A percentile compares a stretch with the other conserved stretches of the same genome.
phyloP scores from a whole-genome alignment of 2,113 vertebrate species.

The Saiga tatarica region DNA sequence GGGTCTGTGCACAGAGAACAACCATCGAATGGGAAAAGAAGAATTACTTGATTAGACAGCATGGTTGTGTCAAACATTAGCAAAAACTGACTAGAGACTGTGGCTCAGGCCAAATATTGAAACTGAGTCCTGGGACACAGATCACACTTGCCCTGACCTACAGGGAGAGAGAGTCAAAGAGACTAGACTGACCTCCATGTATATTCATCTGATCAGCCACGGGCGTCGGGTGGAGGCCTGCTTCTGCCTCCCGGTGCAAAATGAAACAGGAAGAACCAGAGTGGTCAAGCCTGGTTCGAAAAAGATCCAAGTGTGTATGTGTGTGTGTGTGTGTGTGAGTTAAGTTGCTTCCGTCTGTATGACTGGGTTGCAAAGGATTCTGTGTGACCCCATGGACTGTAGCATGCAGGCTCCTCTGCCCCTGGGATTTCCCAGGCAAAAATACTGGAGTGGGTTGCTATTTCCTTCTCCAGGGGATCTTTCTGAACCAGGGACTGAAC shows the following conservation, averaged over 20 bases:
- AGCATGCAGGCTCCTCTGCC: background rate
- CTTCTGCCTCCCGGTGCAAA: background rate
- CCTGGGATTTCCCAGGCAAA: background rate
- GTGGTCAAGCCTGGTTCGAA: background rate
- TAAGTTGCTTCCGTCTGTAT: background rate
- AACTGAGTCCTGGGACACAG: background rate
- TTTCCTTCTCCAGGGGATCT: background rate
- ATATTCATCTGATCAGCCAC: background rate
- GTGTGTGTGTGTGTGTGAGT: rapidly evolving
- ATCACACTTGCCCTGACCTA: background rate
- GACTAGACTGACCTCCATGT: background rate
- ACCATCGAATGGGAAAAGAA: background rate
- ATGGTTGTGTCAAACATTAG: background rate
- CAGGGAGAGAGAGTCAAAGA: background rate
- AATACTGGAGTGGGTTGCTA: background rate
- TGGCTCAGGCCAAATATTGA: background rate
- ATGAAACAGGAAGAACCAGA: background rate
- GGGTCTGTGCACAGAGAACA: background rate
- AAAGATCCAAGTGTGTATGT: background rate
- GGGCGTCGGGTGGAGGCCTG: rapidly evolving
- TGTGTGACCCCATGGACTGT: background rate
- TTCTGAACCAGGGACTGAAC: background rate
- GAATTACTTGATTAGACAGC: background rate
- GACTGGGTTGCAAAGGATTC: background rate
- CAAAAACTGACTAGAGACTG: background rate